Percentiles rank a stretch among this genome's conserved stretches.
Evolutionary conservation across 1,140 invertebrate species (phyloP).

Genomic region (Aplysia californica): DNA sequence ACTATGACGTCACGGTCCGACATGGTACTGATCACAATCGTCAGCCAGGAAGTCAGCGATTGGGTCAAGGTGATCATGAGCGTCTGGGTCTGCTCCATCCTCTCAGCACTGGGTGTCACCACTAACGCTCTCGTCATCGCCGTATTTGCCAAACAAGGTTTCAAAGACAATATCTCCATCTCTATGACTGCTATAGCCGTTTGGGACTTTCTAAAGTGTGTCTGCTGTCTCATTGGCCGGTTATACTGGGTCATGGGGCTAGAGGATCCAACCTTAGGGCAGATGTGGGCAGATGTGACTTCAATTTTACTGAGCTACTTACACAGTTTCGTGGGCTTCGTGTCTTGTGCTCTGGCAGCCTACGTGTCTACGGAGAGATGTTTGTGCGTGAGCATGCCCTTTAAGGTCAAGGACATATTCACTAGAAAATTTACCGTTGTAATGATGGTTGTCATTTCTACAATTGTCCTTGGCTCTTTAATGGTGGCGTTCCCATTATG

Average conservation of each 20-base stretch:
- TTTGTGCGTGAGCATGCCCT: too few species aligned
- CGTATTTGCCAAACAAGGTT: background rate
- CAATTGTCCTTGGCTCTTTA: background rate
- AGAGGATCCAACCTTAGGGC: background rate
- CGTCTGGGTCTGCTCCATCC: background rate
- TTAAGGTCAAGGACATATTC: background rate
- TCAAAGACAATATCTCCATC: background rate
- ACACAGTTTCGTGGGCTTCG: background rate
- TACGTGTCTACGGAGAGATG: too few species aligned
- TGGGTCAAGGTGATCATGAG: background rate
- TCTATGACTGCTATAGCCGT: constrained; percentile 5
- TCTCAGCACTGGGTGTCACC: background rate
- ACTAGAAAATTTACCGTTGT: background rate
- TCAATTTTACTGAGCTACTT: background rate
- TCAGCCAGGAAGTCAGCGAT: too few species aligned
- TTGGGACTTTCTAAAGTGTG: constrained; percentile 7
- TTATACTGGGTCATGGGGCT: background rate
- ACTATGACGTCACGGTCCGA: too few species aligned
- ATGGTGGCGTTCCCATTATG: background rate
- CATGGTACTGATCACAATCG: too few species aligned
- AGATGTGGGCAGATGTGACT: constrained; percentile 4
- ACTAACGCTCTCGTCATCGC: constrained; percentile 2
- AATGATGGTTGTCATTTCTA: background rate
- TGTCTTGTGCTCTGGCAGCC: too few species aligned
- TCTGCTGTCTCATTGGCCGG: background rate